Percentiles rank a stretch among this genome's conserved stretches.
phyloP scores from a whole-genome alignment of 53 echinoderm and acorn worm genomes.

The Luidia sarsii region DNA sequence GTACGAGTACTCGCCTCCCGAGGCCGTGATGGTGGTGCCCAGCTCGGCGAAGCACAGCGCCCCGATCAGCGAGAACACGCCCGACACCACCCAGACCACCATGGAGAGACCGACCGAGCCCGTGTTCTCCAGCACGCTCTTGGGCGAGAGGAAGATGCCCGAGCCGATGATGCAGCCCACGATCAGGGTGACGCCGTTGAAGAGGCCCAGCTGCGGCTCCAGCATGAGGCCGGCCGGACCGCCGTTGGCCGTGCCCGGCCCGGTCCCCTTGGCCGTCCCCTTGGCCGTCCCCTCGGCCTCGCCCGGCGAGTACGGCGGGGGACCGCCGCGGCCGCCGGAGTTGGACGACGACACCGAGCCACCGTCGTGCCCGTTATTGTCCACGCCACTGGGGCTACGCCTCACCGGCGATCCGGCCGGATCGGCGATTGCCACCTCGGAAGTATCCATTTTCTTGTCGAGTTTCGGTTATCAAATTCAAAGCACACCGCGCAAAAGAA shows the following conservation, averaged over 20 bases:
- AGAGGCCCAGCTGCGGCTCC: constrained; percentile 78
- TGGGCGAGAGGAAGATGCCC: constrained; percentile 93
- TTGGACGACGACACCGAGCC: constrained; percentile 30
- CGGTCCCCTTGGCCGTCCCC: background rate
- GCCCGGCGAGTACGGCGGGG: constrained; percentile 41
- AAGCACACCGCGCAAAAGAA: too few relatives aligned
- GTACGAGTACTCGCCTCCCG: constrained; percentile 93
- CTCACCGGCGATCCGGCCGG: constrained; percentile 2
- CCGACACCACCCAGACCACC: constrained; percentile 88
- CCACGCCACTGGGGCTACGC: too few relatives aligned
- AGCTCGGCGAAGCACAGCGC: constrained; percentile 95
- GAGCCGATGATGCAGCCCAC: constrained; percentile 96
- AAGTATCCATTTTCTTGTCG: too few relatives aligned
- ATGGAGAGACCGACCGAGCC: constrained; percentile 88
- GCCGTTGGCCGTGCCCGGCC: background rate
- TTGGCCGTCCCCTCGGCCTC: background rate
- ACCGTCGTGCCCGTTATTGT: constrained; percentile 23
- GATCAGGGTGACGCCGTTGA: constrained; percentile 79
- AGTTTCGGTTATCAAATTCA: too few relatives aligned
- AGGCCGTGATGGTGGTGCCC: constrained; percentile 83
- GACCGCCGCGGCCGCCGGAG: too few relatives aligned
- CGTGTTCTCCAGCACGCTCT: constrained; percentile 69
- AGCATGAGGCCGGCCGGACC: constrained; percentile 36
- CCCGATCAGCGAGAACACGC: constrained; percentile 89
- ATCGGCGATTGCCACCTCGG: background rate